Evolutionary conservation across 2,888 invertebrate genomes (phyloP).

Genomic region (Macrophya alboannulata): DNA sequence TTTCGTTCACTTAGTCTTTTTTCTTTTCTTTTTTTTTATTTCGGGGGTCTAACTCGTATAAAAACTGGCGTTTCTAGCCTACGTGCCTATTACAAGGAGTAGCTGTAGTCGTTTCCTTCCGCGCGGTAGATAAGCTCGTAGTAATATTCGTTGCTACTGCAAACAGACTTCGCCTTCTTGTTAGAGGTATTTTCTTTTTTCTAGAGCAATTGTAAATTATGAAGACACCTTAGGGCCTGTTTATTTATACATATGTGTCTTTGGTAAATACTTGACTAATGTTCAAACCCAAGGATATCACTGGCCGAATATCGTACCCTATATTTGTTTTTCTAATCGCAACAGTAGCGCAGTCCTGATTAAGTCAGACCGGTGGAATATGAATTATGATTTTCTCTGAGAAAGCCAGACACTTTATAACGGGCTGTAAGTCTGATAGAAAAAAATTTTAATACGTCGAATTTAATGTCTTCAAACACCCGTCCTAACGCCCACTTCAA

Average conservation of each 20-base stretch:
- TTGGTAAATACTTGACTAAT: not conserved
- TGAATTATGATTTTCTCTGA: conserved; percentile 5
- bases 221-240: not conserved
- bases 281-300: not conserved
- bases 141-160: not conserved
- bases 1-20: not conserved
- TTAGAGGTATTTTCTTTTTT: not conserved
- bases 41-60: not conserved
- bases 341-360: not conserved
- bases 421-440: not conserved
- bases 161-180: not conserved
- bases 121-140: not conserved
- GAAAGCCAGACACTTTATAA: not conserved
- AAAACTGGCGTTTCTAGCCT: not conserved
- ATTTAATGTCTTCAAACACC: not conserved
- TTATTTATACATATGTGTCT: not conserved
- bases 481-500: too few species aligned
- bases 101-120: not conserved
- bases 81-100: not conserved
- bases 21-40: not conserved
- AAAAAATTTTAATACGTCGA: not conserved
- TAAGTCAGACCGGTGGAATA: not conserved
- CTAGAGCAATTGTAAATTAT: conserved; percentile 32
- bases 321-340: conserved; percentile 7
- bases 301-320: conserved; percentile 3